phyloP scores from a whole-genome alignment of 2,888 invertebrate species.

The Phalera bucephala region DNA sequence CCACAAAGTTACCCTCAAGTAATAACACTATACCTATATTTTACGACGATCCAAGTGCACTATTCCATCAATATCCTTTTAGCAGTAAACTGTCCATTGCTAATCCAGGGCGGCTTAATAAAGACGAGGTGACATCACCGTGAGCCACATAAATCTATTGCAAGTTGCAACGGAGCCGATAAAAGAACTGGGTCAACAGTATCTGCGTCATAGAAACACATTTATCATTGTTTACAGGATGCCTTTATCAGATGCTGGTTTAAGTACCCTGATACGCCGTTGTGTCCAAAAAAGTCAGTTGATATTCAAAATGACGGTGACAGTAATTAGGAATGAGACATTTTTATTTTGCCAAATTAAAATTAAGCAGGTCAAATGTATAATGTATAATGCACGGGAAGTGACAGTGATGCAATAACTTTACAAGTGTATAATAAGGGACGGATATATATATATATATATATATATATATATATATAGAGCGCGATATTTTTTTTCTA shows the following conservation, averaged over 20 bases:
- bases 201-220: slow-evolving; percentile 1
- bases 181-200: slow-evolving; percentile 36
- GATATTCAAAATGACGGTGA: too few species aligned
- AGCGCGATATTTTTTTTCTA: too few species aligned
- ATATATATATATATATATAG: too few species aligned
- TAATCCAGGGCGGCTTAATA: slow-evolving; percentile 52
- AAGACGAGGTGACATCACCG: slow-evolving; percentile 47
- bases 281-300: too few species aligned
- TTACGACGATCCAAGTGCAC: slow-evolving; percentile 33
- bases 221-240: slow-evolving; percentile 3
- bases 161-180: slow-evolving; percentile 37
- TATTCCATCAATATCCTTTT: slow-evolving; percentile 49
- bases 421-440: too few species aligned
- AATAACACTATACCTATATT: not conserved
- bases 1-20: not conserved
- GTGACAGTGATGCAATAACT: too few species aligned
- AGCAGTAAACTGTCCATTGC: slow-evolving; percentile 48
- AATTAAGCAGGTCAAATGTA: too few species aligned
- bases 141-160: slow-evolving; percentile 43
- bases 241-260: not conserved
- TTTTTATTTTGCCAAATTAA: too few species aligned
- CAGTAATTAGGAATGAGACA: too few species aligned
- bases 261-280: too few species aligned
- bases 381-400: too few species aligned
- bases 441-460: too few species aligned